Base-by-base conservation (phyloP, 2,888 invertebrate genomes). In the Ormyrus nitidulus region DNA sequence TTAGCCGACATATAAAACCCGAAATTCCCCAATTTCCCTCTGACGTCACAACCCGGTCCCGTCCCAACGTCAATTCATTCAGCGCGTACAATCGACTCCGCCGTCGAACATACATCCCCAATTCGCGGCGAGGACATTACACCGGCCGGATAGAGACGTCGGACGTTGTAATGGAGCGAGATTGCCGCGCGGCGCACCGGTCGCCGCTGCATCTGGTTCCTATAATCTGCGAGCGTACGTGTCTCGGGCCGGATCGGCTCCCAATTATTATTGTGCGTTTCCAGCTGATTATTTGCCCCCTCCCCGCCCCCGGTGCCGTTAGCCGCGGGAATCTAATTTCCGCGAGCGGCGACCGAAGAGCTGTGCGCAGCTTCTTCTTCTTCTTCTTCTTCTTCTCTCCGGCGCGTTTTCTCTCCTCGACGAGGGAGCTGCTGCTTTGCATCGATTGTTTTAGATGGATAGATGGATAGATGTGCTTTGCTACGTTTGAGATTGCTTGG, bases 191-290 rank as follows among this genome's bases (percentile, higher is more conserved):
- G 34, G 3, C 3, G 34, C 76, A 58, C 9, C 54, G 34, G 34
- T 34, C 3, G 19, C 44, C 68, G 48, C 59, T 46, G 58, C 44
- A 56, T 77, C 58, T 49, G 65, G 58, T 64, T 77, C 62, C 48
- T 56, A 56, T 76, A 76, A 75, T 75, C 75, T 68, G 34, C 34
- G 8, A 51, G 48, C 8, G 46, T 64, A 8, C 51, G 46, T 46
- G 54, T 54, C 61, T 53, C 11, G 61, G 34, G 34, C 34, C 34
- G 62, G 62, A 58, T 69, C 74, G 79, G 70, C 69, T 79, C 74
- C 79, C 79, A 69, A 79, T 79, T 74, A 74, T 78, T 72, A 72
- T 72, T 72, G 54, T 71, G 65, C 70, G 61, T 62, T 34, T 48
- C 64, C 69, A 64, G 62, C 79, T 69, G 74, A 74, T 79, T 79